Conservation (phyloP, 2,797 vertebrate genomes). For the Bucorvus abyssinicus region DNA sequence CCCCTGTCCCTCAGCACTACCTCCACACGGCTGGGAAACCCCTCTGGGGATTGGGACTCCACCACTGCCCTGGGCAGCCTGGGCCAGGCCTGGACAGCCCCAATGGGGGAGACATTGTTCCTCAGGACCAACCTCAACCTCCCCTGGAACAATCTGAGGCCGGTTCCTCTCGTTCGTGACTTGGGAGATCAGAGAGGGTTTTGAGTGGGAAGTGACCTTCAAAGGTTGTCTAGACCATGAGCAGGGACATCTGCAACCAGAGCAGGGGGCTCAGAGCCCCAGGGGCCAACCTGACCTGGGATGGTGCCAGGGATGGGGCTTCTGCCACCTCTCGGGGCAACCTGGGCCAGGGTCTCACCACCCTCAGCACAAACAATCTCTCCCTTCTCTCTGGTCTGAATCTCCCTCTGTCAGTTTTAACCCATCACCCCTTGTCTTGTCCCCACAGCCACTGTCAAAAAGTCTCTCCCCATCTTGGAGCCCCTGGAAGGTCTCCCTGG, state of each 20-base stretch:
- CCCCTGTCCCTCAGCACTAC: background rate
- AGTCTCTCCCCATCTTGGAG: background rate
- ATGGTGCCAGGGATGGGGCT: background rate
- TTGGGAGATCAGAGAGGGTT: background rate
- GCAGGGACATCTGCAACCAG: background rate
- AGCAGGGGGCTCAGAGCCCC: background rate
- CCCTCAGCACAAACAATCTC: fast-evolving
- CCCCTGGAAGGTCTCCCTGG: fast-evolving
- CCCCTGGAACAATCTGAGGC: fast-evolving
- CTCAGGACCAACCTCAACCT: fast-evolving
- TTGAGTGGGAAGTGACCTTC: background rate
- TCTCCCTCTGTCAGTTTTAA: background rate
- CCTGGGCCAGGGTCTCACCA: fast-evolving
- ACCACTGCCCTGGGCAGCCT: too few species aligned
- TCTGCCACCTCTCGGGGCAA: background rate
- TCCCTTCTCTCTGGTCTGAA: too few species aligned
- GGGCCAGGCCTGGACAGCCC: fast-evolving
- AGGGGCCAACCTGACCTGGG: fast-evolving
- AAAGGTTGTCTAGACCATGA: fast-evolving
- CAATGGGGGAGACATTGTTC: fast-evolving
- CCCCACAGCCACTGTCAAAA: fast-evolving
- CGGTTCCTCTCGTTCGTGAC: fast-evolving
- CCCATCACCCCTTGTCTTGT: fast-evolving
- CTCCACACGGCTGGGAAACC: fast-evolving
- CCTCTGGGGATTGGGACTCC: background rate